Evolutionary conservation across 2,113 vertebrate genomes (phyloP).

Genomic region (Saguinus imperator): DNA sequence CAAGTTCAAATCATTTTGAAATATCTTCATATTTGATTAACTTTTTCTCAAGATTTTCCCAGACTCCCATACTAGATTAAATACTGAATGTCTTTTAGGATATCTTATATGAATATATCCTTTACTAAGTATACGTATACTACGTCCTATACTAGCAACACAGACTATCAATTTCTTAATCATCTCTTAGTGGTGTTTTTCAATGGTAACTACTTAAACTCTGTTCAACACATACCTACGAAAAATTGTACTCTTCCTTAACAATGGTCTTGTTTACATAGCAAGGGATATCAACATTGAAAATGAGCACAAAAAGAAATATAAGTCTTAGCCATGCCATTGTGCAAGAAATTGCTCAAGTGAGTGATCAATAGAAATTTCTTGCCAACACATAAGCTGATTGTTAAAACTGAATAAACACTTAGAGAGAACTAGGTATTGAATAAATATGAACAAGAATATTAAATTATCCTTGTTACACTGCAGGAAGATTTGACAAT

Average conservation of each 20-base stretch:
- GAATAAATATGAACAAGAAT: constrained; percentile 72
- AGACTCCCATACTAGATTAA: not conserved
- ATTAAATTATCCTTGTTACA: constrained; percentile 68
- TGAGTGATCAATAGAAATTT: constrained; percentile 73
- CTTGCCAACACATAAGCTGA: constrained; percentile 49
- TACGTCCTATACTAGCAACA: not conserved
- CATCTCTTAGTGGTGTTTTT: not conserved
- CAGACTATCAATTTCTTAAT: constrained; percentile 27
- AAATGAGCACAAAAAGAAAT: constrained; percentile 67
- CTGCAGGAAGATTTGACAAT: constrained; percentile 62
- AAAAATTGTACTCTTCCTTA: constrained; percentile 56
- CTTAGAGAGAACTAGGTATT: constrained; percentile 55
- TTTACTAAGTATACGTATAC: not conserved
- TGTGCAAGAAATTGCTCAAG: constrained; percentile 67
- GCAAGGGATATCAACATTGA: constrained; percentile 45
- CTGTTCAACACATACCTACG: not conserved
- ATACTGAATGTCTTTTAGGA: not conserved
- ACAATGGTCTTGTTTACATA: constrained; percentile 63
- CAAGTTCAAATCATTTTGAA: not conserved
- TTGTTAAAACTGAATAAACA: constrained; percentile 71
- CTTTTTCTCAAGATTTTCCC: constrained; percentile 16
- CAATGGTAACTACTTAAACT: not conserved
- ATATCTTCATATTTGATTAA: not conserved
- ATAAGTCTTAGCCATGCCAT: not conserved
- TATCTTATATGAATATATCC: not conserved